Percentiles rank a stretch among this genome's conserved stretches.
Evolutionary conservation across 1,140 invertebrate genomes (phyloP).

Genomic region (Elymnias hypermnestra): DNA sequence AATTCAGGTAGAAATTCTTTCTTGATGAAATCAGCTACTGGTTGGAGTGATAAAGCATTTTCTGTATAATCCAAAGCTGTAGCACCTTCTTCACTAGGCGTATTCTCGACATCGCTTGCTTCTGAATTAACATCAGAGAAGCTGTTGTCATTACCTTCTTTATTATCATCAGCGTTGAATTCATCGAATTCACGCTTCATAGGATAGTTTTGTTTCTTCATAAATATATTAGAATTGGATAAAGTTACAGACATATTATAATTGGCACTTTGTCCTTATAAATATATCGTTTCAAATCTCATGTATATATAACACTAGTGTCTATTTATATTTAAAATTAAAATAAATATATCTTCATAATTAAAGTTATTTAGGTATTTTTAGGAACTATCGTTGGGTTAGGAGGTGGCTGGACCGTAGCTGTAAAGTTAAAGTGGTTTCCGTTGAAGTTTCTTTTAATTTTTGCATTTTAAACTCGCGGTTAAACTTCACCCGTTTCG

Average conservation of each 20-base stretch:
- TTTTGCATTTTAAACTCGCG: slow-evolving; percentile 11
- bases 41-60: slow-evolving; percentile 49
- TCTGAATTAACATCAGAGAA: slow-evolving; percentile 60
- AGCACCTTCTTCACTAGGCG: slow-evolving; percentile 46
- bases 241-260: slow-evolving; percentile 60
- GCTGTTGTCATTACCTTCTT: slow-evolving; percentile 47
- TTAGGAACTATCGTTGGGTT: slow-evolving; percentile 77
- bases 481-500: slow-evolving; percentile 43
- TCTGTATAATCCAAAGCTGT: slow-evolving; percentile 62
- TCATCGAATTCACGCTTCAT: slow-evolving; percentile 67
- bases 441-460: slow-evolving; percentile 15
- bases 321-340: slow-evolving; percentile 56
- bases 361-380: slow-evolving; percentile 74
- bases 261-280: slow-evolving; percentile 48
- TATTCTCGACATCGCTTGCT: slow-evolving; percentile 66
- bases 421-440: slow-evolving; percentile 31
- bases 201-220: slow-evolving; percentile 59
- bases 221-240: slow-evolving; percentile 53
- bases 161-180: slow-evolving; percentile 46
- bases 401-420: slow-evolving; percentile 64
- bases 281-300: slow-evolving; percentile 29
- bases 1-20: slow-evolving; percentile 73
- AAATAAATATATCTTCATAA: slow-evolving; percentile 67
- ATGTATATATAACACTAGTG: slow-evolving; percentile 41
- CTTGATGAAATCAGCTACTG: slow-evolving; percentile 72